Percentiles rank a stretch among this genome's conserved stretches.
Evolutionary conservation across 2,888 invertebrate genomes (phyloP).

Genomic region (Ophioninae sp.): DNA sequence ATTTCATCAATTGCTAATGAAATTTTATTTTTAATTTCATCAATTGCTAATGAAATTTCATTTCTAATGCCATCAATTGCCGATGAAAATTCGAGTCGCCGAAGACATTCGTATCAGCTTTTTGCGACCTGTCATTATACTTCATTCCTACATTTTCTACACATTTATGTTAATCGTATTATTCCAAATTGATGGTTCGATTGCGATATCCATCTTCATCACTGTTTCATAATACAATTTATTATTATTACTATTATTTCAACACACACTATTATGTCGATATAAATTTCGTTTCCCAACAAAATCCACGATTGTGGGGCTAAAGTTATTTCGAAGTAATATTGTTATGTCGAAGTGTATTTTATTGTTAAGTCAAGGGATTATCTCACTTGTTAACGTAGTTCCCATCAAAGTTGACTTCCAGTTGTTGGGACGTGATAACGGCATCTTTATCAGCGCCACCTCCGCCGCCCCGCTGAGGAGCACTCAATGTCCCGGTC

Average conservation of each 20-base stretch:
- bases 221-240: neutral
- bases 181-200: neutral
- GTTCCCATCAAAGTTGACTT: constrained; percentile 79
- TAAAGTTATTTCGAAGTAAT: neutral
- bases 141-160: neutral
- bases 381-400: constrained; percentile 78
- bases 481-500: constrained; percentile 74
- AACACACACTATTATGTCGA: too few species aligned
- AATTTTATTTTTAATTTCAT: too few species aligned
- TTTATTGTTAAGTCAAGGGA: neutral
- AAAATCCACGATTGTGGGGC: neutral
- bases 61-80: too few species aligned
- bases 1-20: too few species aligned
- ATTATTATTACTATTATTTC: neutral
- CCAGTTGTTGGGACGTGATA: constrained; percentile 79
- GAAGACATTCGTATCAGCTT: neutral
- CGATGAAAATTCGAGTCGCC: neutral
- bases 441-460: constrained; percentile 79
- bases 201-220: neutral
- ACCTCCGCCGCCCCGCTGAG: constrained; percentile 73
- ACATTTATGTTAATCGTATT: neutral
- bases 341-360: neutral
- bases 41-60: too few species aligned
- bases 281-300: neutral
- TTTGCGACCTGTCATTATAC: neutral